phyloP scores from a whole-genome alignment of 1,140 invertebrate species.

The Drosophila mayri region DNA sequence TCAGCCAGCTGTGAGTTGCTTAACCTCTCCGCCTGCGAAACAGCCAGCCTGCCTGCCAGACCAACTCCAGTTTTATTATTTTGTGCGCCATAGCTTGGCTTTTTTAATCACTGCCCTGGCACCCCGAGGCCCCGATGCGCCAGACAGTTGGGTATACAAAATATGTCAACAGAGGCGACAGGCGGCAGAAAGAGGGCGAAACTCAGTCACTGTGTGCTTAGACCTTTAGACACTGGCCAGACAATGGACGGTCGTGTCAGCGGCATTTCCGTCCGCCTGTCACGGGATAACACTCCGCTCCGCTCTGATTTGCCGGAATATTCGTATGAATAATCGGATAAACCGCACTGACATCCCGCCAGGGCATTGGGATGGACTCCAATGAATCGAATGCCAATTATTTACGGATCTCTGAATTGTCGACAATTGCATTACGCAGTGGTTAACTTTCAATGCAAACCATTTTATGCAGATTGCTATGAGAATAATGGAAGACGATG shows the following conservation, averaged over 20 bases:
- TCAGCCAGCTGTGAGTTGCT: conserved; percentile 50
- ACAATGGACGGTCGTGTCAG: conserved; percentile 63
- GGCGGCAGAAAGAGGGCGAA: conserved; percentile 46
- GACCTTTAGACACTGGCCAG: conserved; percentile 64
- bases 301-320: conserved; percentile 19
- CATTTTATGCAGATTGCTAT: conserved; percentile 49
- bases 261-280: conserved; percentile 41
- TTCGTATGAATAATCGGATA: conserved; percentile 34
- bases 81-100: conserved; percentile 30
- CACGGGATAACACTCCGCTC: conserved; percentile 16
- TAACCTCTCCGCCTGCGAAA: conserved; percentile 40
- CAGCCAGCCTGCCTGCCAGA: neutral
- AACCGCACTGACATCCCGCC: conserved; percentile 34
- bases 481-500: conserved; percentile 6
- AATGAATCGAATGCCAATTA: conserved; percentile 54
- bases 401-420: conserved; percentile 53
- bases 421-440: conserved; percentile 68
- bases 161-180: conserved; percentile 53
- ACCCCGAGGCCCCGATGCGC: conserved; percentile 19
- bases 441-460: conserved; percentile 55
- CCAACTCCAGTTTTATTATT: conserved; percentile 40
- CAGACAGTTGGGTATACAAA: conserved; percentile 62
- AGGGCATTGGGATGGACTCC: conserved; percentile 24
- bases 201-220: conserved; percentile 37
- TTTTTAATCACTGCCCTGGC: conserved; percentile 55